These are phyloP conservation scores for Aporrectodea caliginosa DNA, from an alignment of 1,140 invertebrate genomes.

Conservation along the genomic window DNA sequence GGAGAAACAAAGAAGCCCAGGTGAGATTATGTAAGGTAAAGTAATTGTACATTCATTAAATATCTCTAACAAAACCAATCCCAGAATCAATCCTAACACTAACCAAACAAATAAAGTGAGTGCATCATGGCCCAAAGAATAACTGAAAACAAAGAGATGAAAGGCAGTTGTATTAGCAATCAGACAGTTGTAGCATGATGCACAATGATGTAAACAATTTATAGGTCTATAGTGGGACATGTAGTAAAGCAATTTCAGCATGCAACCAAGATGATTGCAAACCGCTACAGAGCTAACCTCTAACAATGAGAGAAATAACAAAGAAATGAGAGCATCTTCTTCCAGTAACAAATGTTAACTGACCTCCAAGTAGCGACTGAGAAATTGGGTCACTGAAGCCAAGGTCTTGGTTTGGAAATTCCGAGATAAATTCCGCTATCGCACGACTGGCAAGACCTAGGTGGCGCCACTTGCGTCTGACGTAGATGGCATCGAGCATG, in stretches of 20 bases:
- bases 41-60: too few species aligned
- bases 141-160: too few species aligned
- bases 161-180: too few species aligned
- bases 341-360: background rate
- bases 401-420: background rate
- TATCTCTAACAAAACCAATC: too few species aligned
- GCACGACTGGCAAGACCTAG: background rate
- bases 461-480: background rate
- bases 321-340: too few species aligned
- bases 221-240: background rate
- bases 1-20: too few species aligned
- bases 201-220: background rate
- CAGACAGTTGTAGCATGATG: background rate
- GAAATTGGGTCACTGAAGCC: background rate
- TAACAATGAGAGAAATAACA: too few species aligned
- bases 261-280: background rate
- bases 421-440: background rate
- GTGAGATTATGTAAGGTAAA: too few species aligned
- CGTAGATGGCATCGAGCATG: background rate
- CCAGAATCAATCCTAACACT: too few species aligned
- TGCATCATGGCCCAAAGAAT: too few species aligned
- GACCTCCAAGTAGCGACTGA: background rate
- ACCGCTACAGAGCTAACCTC: too few species aligned
- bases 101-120: too few species aligned
- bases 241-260: background rate